phyloP scores from a whole-genome alignment of 1,140 invertebrate genomes.

The Drosophila guanche region DNA sequence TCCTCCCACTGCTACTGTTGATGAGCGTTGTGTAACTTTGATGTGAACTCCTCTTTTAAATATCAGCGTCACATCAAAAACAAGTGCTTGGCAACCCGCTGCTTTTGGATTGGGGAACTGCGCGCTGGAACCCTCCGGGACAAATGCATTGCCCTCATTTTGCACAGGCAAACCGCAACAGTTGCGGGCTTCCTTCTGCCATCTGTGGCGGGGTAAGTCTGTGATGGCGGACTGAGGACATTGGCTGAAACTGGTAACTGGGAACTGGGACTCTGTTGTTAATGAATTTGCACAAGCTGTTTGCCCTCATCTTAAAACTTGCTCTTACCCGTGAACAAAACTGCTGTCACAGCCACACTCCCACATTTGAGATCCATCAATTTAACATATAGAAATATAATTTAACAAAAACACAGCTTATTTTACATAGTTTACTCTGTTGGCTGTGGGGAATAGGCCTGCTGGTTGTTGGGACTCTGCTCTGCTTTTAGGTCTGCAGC shows the following conservation, averaged over 20 bases:
- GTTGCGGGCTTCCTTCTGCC: constrained; percentile 29
- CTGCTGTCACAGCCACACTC: background rate
- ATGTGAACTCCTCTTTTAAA: constrained; percentile 73
- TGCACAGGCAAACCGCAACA: constrained; percentile 55
- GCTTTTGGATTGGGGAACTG: constrained; percentile 36
- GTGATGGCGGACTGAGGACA: background rate
- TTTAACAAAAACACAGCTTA: constrained; percentile 45
- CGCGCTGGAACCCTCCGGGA: constrained; percentile 51
- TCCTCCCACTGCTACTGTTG: constrained; percentile 13
- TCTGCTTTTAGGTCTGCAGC: constrained; percentile 84
- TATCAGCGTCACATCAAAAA: constrained; percentile 77
- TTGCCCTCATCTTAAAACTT: constrained; percentile 37
- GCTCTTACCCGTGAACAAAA: constrained; percentile 11
- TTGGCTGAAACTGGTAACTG: constrained; percentile 2
- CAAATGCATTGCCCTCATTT: constrained; percentile 76
- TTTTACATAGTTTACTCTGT: constrained; percentile 45
- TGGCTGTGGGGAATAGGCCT: constrained; percentile 13
- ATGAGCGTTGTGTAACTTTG: constrained; percentile 55
- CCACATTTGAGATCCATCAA: constrained; percentile 28
- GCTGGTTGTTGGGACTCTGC: constrained; percentile 6
- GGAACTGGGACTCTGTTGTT: constrained; percentile 26
- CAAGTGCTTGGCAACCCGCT: constrained; percentile 63
- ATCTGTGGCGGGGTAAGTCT: too few species aligned
- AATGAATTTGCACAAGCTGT: constrained; percentile 58
- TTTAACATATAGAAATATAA: constrained; percentile 41